Conservation (phyloP, 2,113 vertebrate genomes). For the Hyla sarda region DNA sequence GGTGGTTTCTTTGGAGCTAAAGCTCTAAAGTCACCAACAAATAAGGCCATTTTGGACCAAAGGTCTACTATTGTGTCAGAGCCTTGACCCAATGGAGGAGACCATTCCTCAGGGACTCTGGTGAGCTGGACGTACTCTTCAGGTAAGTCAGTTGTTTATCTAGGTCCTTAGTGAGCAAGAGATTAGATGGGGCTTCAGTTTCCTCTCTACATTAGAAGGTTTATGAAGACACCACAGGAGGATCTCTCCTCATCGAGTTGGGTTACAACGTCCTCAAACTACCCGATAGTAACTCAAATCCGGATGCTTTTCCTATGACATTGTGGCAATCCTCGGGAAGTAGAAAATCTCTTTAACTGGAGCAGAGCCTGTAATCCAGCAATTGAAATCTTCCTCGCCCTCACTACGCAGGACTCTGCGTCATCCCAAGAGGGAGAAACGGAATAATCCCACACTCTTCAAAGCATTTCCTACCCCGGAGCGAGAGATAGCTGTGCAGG, state of each 20-base stretch:
- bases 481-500: conserved; percentile 49
- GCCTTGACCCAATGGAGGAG: background rate
- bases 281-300: conserved; percentile 26
- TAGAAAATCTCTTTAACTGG: conserved; percentile 56
- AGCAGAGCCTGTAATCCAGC: conserved; percentile 58
- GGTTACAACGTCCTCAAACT: conserved; percentile 30
- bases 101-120: background rate
- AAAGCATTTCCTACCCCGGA: conserved; percentile 59
- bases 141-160: background rate
- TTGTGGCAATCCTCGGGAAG: conserved; percentile 45
- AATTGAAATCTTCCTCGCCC: conserved; percentile 55
- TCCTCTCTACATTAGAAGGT: background rate
- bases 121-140: background rate
- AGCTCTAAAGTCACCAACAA: no score
- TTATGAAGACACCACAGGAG: background rate
- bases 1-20: no score
- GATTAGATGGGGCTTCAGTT: background rate
- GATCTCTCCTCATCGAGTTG: background rate
- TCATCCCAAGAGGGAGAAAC: conserved; percentile 53
- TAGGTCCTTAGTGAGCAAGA: background rate
- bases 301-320: conserved; percentile 33
- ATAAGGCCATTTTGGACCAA: no score
- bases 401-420: conserved; percentile 31
- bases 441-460: conserved; percentile 60
- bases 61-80: background rate